phyloP scores from a whole-genome alignment of 2,113 vertebrate species.

The Oreochromis aureus region DNA sequence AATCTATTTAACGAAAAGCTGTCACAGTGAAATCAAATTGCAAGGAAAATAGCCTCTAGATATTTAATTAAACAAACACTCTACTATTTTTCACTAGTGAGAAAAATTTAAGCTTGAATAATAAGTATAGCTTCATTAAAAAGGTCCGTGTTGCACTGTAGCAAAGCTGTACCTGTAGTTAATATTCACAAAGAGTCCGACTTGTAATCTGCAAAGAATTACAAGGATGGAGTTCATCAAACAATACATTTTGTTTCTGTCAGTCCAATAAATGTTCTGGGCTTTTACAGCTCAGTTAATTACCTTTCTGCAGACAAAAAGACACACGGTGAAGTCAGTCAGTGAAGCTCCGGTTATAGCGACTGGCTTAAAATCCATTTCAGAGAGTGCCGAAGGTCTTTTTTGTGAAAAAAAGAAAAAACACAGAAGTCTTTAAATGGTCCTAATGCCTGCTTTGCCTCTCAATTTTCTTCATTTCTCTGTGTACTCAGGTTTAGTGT shows the following conservation, averaged over 20 bases:
- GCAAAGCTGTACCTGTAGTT: neutral
- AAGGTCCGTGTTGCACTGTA: neutral
- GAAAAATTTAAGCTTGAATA: neutral
- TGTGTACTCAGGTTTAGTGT: neutral
- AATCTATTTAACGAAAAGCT: neutral
- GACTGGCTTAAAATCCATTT: neutral
- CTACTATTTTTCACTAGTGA: neutral
- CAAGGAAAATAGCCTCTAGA: neutral
- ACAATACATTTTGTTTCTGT: neutral
- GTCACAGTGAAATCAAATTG: neutral
- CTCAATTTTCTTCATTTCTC: neutral
- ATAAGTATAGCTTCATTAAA: neutral
- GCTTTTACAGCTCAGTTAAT: conserved; percentile 29
- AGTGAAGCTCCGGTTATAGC: neutral
- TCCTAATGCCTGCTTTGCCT: neutral
- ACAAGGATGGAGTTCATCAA: neutral
- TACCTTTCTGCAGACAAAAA: conserved; percentile 3
- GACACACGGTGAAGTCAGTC: neutral
- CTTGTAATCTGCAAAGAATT: neutral
- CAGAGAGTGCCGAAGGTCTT: neutral
- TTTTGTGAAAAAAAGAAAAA: neutral
- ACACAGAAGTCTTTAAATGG: neutral
- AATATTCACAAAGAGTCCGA: neutral
- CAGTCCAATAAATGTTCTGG: neutral
- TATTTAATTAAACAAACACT: neutral